Percentiles rank a stretch among this genome's conserved stretches.
Conservation (phyloP, 2,113 vertebrate genomes). For the Ahaetulla prasina region DNA sequence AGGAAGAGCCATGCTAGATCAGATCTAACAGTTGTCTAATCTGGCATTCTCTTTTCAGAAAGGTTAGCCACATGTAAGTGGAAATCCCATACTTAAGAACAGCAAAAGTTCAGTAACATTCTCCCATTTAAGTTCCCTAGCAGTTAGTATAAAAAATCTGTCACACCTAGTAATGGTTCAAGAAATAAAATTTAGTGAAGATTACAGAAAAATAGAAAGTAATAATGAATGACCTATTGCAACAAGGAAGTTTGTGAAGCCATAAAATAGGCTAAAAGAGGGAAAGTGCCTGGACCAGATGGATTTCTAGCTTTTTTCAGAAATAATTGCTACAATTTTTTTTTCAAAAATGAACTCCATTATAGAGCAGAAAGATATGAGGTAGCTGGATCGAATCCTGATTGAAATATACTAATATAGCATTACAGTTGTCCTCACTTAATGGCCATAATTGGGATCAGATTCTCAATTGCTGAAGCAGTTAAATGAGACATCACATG, state of each 20-base stretch:
- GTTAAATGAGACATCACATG: neutral
- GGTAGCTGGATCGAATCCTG: neutral
- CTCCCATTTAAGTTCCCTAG: neutral
- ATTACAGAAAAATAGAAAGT: neutral
- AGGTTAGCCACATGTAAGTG: neutral
- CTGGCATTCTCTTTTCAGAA: neutral
- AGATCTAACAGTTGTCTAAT: neutral
- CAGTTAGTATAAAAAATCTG: neutral
- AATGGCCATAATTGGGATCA: neutral
- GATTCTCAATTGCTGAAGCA: neutral
- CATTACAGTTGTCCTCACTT: neutral
- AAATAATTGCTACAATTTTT: neutral
- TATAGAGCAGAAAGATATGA: neutral
- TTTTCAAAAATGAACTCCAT: neutral
- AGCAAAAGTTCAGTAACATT: neutral
- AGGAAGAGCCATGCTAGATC: neutral
- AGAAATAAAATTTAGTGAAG: neutral
- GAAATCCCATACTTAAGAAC: neutral
- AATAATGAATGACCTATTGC: neutral
- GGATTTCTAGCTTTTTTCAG: neutral
- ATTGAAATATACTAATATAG: neutral
- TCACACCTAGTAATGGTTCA: neutral
- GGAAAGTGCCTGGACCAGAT: neutral
- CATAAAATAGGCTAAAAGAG: neutral
- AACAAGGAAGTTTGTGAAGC: neutral